phyloP scores from a whole-genome alignment of 2,113 vertebrate genomes.

The Brachirus orientalis region DNA sequence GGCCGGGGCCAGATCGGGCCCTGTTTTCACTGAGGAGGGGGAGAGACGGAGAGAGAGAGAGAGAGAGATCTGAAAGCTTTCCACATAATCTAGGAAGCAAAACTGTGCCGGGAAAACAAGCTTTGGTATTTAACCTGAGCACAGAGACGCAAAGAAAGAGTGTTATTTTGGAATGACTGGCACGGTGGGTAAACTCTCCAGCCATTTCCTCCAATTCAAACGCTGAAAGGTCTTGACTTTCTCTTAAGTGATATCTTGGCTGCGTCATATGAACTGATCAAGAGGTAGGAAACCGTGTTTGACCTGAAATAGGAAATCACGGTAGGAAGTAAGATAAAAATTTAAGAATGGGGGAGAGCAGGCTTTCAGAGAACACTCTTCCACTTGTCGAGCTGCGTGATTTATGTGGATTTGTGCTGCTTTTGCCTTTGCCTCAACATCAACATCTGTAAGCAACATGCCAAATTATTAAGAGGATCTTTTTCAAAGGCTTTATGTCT shows the following conservation, averaged over 20 bases:
- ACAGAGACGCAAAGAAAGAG: conserved; percentile 30
- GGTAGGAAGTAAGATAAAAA: conserved; percentile 77
- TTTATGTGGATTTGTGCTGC: conserved; percentile 48
- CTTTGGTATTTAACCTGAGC: conserved; percentile 50
- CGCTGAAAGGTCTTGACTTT: conserved; percentile 73
- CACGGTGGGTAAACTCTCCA: conserved; percentile 62
- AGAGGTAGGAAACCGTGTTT: conserved; percentile 60
- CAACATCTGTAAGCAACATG: conserved; percentile 8
- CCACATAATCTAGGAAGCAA: conserved; percentile 37
- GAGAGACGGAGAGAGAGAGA: not conserved
- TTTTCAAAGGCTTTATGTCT: conserved; percentile 26
- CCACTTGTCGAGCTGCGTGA: conserved; percentile 26
- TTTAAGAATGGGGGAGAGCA: conserved; percentile 56
- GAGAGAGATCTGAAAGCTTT: conserved; percentile 39
- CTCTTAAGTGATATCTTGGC: conserved; percentile 74
- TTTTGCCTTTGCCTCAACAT: conserved; percentile 22
- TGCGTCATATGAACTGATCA: conserved; percentile 38
- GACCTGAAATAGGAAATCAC: conserved; percentile 68
- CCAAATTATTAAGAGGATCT: conserved; percentile 17
- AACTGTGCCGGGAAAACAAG: conserved; percentile 58
- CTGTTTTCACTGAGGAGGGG: conserved; percentile 53
- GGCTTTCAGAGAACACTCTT: conserved; percentile 49
- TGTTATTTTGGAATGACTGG: conserved; percentile 52
- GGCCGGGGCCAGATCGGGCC: conserved; percentile 48
- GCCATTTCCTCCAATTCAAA: conserved; percentile 82